Percentiles rank a stretch among this genome's conserved stretches.
Conservation (phyloP, 2,888 invertebrate species). For the Calephelis perditalis region DNA sequence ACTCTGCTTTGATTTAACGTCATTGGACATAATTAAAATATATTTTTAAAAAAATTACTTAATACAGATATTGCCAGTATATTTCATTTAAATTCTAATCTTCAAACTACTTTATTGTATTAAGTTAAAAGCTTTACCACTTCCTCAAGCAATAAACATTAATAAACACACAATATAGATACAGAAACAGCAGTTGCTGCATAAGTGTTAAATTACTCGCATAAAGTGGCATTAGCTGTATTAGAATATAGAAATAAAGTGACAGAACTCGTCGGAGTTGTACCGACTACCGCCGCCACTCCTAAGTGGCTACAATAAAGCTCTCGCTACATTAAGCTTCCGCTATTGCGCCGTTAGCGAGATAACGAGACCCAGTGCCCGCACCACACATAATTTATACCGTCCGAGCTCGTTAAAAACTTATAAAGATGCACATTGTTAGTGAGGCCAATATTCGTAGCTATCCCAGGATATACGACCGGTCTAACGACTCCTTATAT, state of each 20-base stretch:
- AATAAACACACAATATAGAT: too few species aligned
- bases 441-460: conserved; percentile 75
- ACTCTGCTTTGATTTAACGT: too few species aligned
- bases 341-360: conserved; percentile 73
- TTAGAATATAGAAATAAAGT: conserved; percentile 16
- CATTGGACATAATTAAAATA: too few species aligned
- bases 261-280: conserved; percentile 21
- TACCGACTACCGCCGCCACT: conserved; percentile 31
- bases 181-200: too few species aligned
- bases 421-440: conserved; percentile 79
- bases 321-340: conserved; percentile 76
- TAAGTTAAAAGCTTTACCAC: too few species aligned
- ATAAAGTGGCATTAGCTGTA: conserved; percentile 11
- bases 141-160: too few species aligned
- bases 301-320: conserved; percentile 77
- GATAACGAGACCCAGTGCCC: conserved; percentile 76
- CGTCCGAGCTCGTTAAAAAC: conserved; percentile 78
- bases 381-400: conserved; percentile 75
- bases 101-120: too few species aligned
- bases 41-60: too few species aligned
- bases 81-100: too few species aligned
- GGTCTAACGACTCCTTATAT: conserved; percentile 54
- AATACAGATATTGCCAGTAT: too few species aligned
- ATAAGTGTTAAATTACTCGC: conserved; percentile 1
- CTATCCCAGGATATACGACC: conserved; percentile 64